These are phyloP conservation scores for Lithodes maja DNA, from an alignment of 2,888 invertebrate genomes.

Conservation along the genomic window DNA sequence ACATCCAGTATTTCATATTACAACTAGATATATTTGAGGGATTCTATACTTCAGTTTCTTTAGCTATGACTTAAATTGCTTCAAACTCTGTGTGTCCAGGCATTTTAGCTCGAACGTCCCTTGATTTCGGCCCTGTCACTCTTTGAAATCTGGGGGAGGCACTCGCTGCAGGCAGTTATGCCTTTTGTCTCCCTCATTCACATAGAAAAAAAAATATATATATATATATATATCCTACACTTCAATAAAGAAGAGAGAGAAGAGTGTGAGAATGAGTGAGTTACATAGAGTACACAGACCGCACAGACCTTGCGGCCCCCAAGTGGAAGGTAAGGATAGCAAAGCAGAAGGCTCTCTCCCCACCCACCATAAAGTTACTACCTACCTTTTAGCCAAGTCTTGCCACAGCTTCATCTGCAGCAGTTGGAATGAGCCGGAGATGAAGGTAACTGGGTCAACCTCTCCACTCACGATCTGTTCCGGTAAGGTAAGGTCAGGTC, in stretches of 20 bases:
- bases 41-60: too few species aligned
- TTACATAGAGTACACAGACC: not conserved
- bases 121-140: too few species aligned
- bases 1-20: too few species aligned
- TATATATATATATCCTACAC: too few species aligned
- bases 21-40: too few species aligned
- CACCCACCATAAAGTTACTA: not conserved
- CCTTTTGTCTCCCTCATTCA: too few species aligned
- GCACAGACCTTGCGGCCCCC: not conserved
- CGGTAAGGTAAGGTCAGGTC: not conserved
- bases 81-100: too few species aligned
- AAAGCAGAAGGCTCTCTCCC: not conserved
- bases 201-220: too few species aligned
- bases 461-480: slow-evolving; percentile 35
- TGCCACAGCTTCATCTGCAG: slow-evolving; percentile 48
- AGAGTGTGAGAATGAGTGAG: not conserved
- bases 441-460: slow-evolving; percentile 45
- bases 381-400: slow-evolving; percentile 36
- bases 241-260: slow-evolving; percentile 4
- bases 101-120: too few species aligned
- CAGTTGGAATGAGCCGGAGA: slow-evolving; percentile 38
- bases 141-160: too few species aligned
- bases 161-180: too few species aligned
- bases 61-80: too few species aligned
- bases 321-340: not conserved